Base-by-base conservation (phyloP, 2,113 vertebrate species). In the Lagenorhynchus albirostris region DNA sequence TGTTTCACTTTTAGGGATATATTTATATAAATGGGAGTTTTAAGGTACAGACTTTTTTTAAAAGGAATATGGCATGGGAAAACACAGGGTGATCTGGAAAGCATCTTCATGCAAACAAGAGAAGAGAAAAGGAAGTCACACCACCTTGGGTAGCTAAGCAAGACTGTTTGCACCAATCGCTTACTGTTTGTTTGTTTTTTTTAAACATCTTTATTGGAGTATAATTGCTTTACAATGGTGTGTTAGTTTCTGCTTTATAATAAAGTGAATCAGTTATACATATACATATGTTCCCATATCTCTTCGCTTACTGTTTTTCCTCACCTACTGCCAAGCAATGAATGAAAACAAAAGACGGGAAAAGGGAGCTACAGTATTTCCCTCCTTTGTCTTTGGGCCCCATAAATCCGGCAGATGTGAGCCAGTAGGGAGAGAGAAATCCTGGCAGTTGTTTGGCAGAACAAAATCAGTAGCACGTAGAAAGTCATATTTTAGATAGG, bases 401-500 rank as follows among this genome's bases (percentile, higher is more conserved):
- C 38, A 29, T 33, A 70, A 82, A 65, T 58, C 63, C 23, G 38
- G 73, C 89, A 87, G 36, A 55, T 92, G 93, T 87, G 73, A 1
- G 96, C 11, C 20, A 33, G 50, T 12, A 60, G 55, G 95, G 91
- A 25, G 31, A 58, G 47, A 47, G 92, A 68, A 25, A 38, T 8
- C 68, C 71, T 65, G 68, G 62, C 76, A 94, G 63, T 79, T 82
- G 63, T 62, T 79, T 73, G 11, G 25, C 31, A 74, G 29, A 86
- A 95, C 44, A 96, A 62, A 98, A 98, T 90, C n/a, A 94, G 58
- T 13, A 85, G 63, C 31, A 65, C 1, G 25, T 2, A 18, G 96
- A 71, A 74, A 96, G 15, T 53, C 44, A 1, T 38, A n/a, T 17
- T 91, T 68, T 36, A 70, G 95, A 60, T 14, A 87, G 90, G 33